A percentile compares a stretch with the other conserved stretches of the same genome.
Conservation (phyloP, 2,113 vertebrate species). For the Buteo buteo region DNA sequence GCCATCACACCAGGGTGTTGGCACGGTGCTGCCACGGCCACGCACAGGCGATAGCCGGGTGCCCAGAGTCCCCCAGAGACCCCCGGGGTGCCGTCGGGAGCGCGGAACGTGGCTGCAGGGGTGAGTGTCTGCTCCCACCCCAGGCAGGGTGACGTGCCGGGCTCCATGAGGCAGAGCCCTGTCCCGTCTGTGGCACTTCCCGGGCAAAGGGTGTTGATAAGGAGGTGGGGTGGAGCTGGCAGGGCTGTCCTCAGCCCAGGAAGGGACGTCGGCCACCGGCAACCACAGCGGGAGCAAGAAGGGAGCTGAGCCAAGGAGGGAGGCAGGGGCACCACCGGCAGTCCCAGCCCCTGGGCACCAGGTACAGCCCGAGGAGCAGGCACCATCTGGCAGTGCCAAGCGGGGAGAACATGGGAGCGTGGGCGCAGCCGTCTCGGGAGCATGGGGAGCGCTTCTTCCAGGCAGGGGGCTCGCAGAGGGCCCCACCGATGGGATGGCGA, state of each 20-base stretch:
- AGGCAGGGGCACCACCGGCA: background rate
- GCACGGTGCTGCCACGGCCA: rapidly evolving
- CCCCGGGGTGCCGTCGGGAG: rapidly evolving
- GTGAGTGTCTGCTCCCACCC: background rate
- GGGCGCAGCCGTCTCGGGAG: rapidly evolving
- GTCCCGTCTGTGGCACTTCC: background rate
- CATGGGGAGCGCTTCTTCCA: rapidly evolving
- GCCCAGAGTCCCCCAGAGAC: background rate
- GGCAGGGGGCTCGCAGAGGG: background rate
- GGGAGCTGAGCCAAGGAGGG: background rate
- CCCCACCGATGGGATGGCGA: rapidly evolving
- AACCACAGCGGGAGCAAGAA: background rate
- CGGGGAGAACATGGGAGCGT: rapidly evolving
- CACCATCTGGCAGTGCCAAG: rapidly evolving
- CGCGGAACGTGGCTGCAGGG: background rate
- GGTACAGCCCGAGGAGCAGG: background rate
- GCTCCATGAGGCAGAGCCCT: background rate
- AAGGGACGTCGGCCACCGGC: background rate
- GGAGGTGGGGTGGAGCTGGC: background rate
- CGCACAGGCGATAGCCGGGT: background rate
- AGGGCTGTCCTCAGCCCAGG: background rate
- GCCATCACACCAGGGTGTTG: background rate
- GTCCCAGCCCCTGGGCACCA: background rate
- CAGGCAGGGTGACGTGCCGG: rapidly evolving
- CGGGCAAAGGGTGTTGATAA: slow-evolving; percentile 40